A percentile compares a stretch with the other conserved stretches of the same genome.
These are phyloP conservation scores for Phylloscopus trochiloides DNA, from an alignment of 2,113 vertebrate genomes.

Conservation along the genomic window DNA sequence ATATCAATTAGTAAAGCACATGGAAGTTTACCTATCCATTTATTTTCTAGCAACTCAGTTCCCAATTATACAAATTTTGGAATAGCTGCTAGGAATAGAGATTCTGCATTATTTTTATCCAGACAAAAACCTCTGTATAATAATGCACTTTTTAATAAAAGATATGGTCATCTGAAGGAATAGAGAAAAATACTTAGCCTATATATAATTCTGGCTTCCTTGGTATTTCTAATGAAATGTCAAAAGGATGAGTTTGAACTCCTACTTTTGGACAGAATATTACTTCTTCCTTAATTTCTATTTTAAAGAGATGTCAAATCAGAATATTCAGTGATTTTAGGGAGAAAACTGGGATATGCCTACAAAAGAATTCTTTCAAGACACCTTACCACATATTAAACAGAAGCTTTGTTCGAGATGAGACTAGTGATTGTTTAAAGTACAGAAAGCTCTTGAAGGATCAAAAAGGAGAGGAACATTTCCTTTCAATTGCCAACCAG, in stretches of 20 bases:
- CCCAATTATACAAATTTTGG: neutral
- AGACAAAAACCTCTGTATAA: neutral
- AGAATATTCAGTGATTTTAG: neutral
- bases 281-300: neutral
- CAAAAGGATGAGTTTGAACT: neutral
- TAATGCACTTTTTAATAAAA: neutral
- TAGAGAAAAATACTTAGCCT: neutral
- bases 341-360: neutral
- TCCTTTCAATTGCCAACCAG: neutral
- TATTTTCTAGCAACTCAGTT: neutral
- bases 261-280: neutral
- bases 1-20: neutral
- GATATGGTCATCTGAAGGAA: neutral
- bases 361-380: slow-evolving; percentile 1
- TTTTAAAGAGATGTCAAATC: neutral
- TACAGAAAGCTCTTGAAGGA: slow-evolving; percentile 30
- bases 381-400: neutral
- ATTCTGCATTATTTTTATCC: neutral
- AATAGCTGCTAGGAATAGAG: neutral
- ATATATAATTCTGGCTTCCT: neutral
- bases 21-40: neutral
- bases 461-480: slow-evolving; percentile 20
- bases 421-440: neutral
- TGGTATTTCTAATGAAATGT: neutral
- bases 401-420: neutral